Conservation (phyloP, 30 jellyfish, hydroid and myxozoan genomes). For the Turritopsis dohrnii region DNA sequence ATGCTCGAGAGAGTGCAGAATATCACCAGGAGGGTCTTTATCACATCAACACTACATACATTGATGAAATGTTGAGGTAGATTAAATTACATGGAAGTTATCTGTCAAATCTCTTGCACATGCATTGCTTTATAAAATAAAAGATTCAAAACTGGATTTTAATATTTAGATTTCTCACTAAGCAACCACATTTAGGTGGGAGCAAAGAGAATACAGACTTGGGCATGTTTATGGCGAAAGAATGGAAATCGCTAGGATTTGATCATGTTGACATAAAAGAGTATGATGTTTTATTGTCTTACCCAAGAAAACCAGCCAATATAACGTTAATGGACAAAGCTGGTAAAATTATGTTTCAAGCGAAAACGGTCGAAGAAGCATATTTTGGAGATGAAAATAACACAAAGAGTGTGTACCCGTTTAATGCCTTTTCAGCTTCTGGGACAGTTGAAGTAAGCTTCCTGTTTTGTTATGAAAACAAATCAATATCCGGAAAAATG, state of each 20-base stretch:
- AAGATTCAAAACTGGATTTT: background rate
- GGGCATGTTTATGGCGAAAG: conserved; percentile 10
- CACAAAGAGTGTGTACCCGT: conserved; percentile 50
- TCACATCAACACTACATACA: conserved; percentile 1
- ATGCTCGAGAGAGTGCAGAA: conserved; percentile 16
- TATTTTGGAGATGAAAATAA: conserved; percentile 57
- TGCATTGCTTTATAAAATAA: too few relatives aligned
- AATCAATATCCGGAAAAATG: too few relatives aligned
- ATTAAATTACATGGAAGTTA: background rate
- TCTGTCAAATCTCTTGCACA: too few relatives aligned
- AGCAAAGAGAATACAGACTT: background rate
- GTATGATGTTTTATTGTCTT: conserved; percentile 61
- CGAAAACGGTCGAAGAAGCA: conserved; percentile 60
- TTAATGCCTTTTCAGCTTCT: conserved; percentile 78
- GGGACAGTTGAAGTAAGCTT: conserved; percentile 62
- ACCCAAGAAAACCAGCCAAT: conserved; percentile 55
- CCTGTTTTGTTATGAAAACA: too few relatives aligned
- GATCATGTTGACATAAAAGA: conserved; percentile 56
- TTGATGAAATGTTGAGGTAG: conserved; percentile 8
- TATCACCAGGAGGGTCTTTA: conserved; percentile 24
- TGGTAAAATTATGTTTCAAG: conserved; percentile 21
- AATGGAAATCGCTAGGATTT: conserved; percentile 40
- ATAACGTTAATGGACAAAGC: conserved; percentile 39
- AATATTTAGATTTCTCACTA: conserved; percentile 17
- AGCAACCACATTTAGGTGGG: conserved; percentile 34